phyloP scores from a whole-genome alignment of 2,797 vertebrate genomes.

The Hippoglossus hippoglossus region DNA sequence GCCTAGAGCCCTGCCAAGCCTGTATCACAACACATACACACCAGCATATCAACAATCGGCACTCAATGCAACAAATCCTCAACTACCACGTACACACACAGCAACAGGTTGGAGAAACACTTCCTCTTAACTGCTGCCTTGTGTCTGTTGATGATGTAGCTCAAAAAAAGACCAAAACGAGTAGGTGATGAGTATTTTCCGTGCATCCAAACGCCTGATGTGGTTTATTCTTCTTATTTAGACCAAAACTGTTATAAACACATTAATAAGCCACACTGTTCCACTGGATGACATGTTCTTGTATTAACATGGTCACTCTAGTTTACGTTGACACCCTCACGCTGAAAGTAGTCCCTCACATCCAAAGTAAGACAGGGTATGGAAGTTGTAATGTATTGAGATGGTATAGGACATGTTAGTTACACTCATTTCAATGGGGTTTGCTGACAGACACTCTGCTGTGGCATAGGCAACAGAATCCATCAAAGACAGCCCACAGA shows the following conservation, averaged over 20 bases:
- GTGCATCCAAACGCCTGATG: background rate
- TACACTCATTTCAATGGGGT: background rate
- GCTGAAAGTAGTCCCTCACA: background rate
- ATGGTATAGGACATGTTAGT: background rate
- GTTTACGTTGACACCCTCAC: constrained; percentile 5
- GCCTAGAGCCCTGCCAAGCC: too few relatives aligned
- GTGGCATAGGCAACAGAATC: background rate
- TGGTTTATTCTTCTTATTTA: background rate
- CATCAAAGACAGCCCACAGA: background rate
- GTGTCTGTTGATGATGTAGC: background rate
- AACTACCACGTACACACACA: background rate
- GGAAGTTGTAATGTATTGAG: background rate
- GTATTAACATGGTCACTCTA: too few relatives aligned
- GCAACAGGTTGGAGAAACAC: constrained; percentile 1
- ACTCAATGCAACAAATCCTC: background rate
- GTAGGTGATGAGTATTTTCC: background rate
- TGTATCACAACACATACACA: background rate
- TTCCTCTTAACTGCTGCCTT: background rate
- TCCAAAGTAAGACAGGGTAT: background rate
- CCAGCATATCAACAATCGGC: background rate
- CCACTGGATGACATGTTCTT: too few relatives aligned
- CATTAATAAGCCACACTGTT: background rate
- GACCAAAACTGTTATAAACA: background rate
- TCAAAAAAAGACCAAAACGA: background rate
- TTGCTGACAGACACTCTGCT: background rate